A percentile compares a stretch with the other conserved stretches of the same genome.
These are phyloP conservation scores for Campopleginae sp. DNA, from an alignment of 2,888 invertebrate species.

Conservation along the genomic window DNA sequence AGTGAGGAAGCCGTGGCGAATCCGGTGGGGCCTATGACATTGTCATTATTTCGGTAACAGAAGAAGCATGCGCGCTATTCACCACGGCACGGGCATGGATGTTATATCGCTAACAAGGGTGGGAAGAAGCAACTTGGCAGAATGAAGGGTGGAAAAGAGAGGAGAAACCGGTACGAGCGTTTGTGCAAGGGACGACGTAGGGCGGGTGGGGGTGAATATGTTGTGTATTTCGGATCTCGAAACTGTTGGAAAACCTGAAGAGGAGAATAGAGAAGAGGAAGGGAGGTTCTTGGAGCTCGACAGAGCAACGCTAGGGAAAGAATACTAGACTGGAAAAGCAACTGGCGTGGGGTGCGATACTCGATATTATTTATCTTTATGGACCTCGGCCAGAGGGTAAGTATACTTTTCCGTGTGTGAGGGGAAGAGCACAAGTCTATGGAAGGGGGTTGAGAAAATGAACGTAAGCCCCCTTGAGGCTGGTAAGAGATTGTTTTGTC, in stretches of 20 bases:
- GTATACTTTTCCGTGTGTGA: constrained; percentile 80
- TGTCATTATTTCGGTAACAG: constrained; percentile 83
- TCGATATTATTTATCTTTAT: constrained; percentile 84
- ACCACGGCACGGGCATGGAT: constrained; percentile 75
- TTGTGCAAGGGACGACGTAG: constrained; percentile 5
- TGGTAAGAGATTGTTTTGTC: constrained; percentile 83
- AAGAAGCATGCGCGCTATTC: constrained; percentile 83
- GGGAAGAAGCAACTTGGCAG: constrained; percentile 74
- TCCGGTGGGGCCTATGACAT: constrained; percentile 81
- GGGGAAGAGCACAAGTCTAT: constrained; percentile 70
- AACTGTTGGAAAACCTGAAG: constrained; percentile 28
- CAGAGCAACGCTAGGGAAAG: constrained; percentile 27
- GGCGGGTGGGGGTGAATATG: constrained; percentile 14
- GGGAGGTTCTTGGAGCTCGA: constrained; percentile 39
- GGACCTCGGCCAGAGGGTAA: constrained; percentile 84
- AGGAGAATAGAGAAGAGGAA: constrained; percentile 7
- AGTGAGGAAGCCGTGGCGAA: constrained; percentile 79
- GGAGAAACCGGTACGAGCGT: constrained; percentile 38
- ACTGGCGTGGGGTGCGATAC: constrained; percentile 65
- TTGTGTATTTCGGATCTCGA: constrained; percentile 32
- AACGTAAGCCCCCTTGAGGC: constrained; percentile 80
- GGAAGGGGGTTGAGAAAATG: constrained; percentile 69
- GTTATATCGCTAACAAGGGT: constrained; percentile 82
- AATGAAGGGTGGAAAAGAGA: constrained; percentile 45
- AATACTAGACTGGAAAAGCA: constrained; percentile 31